Conservation (phyloP, 2,797 vertebrate species). For the Odontamblyopus lacepedii region DNA sequence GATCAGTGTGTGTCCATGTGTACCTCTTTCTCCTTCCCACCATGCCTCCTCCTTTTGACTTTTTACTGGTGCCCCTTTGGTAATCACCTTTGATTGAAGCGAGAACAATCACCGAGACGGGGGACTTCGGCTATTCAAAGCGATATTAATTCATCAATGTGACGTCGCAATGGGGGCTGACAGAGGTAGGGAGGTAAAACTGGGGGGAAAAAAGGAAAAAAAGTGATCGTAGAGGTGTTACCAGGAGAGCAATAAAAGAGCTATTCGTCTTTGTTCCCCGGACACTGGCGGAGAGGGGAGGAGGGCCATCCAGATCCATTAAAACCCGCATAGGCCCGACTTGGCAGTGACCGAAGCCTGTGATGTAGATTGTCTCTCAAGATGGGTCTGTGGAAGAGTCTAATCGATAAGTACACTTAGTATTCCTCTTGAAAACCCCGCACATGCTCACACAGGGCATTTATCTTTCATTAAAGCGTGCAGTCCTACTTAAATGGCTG, state of each 20-base stretch:
- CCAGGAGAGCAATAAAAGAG: slow-evolving; percentile 73
- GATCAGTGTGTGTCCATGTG: slow-evolving; percentile 11
- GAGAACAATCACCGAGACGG: slow-evolving; percentile 58
- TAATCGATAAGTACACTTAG: slow-evolving; percentile 72
- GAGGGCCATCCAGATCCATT: slow-evolving; percentile 63
- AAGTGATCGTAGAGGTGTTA: slow-evolving; percentile 63
- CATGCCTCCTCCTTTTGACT: slow-evolving; percentile 33
- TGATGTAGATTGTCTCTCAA: slow-evolving; percentile 63
- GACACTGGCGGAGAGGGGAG: slow-evolving; percentile 47
- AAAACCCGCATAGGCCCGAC: slow-evolving; percentile 58
- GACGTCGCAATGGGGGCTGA: slow-evolving; percentile 43
- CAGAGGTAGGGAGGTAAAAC: slow-evolving; percentile 1
- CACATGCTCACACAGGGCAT: slow-evolving; percentile 56
- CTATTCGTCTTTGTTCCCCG: slow-evolving; percentile 75
- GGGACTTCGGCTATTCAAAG: slow-evolving; percentile 62
- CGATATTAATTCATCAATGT: slow-evolving; percentile 72
- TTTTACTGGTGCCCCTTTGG: slow-evolving; percentile 53
- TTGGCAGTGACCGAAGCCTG: slow-evolving; percentile 57
- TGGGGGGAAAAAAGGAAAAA: slow-evolving; percentile 3
- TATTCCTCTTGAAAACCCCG: slow-evolving; percentile 57
- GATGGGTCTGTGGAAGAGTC: slow-evolving; percentile 47
- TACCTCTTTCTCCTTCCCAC: slow-evolving; percentile 30
- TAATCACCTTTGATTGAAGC: slow-evolving; percentile 72
- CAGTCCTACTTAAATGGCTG: slow-evolving; percentile 58
- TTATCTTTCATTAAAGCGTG: slow-evolving; percentile 74